phyloP scores from a whole-genome alignment of 2,797 vertebrate species.

The Diplodus sargus region DNA sequence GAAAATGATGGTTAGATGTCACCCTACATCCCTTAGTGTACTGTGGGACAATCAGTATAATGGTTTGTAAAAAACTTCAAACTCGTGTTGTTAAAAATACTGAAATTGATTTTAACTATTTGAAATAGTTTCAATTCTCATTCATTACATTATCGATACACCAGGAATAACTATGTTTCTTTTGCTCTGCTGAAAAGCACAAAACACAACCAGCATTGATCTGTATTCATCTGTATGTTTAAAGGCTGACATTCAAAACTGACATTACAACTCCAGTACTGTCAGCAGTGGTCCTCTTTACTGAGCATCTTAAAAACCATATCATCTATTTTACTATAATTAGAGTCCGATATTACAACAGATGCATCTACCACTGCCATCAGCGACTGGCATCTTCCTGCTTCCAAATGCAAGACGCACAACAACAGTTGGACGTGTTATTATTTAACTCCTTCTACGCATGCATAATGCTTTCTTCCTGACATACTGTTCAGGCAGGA shows the following conservation, averaged over 20 bases:
- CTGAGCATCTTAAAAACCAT: background rate
- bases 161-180: no score
- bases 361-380: constrained; percentile 30
- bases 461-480: background rate
- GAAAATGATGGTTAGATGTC: background rate
- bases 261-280: background rate
- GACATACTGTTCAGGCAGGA: background rate
- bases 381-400: constrained; percentile 22
- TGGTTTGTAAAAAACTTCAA: background rate
- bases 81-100: no score
- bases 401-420: constrained; percentile 38
- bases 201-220: constrained; percentile 7
- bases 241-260: background rate
- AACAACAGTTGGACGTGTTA: constrained; percentile 15
- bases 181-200: background rate
- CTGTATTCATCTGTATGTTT: background rate
- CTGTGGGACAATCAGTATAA: background rate
- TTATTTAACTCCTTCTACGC: constrained; percentile 15
- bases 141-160: background rate
- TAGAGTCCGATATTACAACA: constrained; percentile 39
- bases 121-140: no score
- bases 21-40: background rate
- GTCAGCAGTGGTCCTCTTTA: constrained; percentile 15
- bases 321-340: constrained; percentile 33
- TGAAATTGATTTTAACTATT: no score